Base-by-base conservation (phyloP, 1,140 invertebrate genomes). In the Leptopilina clavipes region DNA sequence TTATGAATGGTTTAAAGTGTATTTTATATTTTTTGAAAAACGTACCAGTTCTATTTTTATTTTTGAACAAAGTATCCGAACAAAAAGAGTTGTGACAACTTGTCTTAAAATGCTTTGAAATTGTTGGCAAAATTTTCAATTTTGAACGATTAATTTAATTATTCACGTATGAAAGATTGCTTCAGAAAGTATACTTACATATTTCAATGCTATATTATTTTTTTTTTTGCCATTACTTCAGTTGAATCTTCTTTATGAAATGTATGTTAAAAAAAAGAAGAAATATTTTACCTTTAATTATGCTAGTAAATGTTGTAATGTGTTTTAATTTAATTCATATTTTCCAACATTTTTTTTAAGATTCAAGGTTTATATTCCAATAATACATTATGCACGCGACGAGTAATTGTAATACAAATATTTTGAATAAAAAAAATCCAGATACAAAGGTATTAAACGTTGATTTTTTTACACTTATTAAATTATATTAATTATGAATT, bases 331-430 rank as follows among this genome's bases (percentile, higher is more conserved):
- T 31, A 65, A 31, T 65, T 22, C 22, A 37, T 31, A 14, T n/a
- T 31, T 65, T 31, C 11, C 25, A 52, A 52, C 48, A 52, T 52
- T 52, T 52, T 52, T 52, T 12, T n/a, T 17, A 31, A 31, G 48
- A 52, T 6, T 52, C 48, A 52, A 52, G 22, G 22, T 65, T 65
- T 65, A 25, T 65, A 31, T 31, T 65, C 25, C 25, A n/a, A 31
- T 10, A 14, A 25, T n/a, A 31, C 25, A 65, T 65, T 25, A 31
- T 65, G 25, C 25, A 65, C 59, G 22, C 59, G 25, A 31, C 22
- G 25, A 22, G 25, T 65, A 25, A 65, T 65, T 65, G 59, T 65
- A 65, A 65, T 65, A 31, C 59, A 25, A 65, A 65, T 65, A 65
- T 65, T 65, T 65, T 65, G 59, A 65, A 65, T 65, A 65, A 65